Conservation (phyloP, 2,113 vertebrate genomes). For the Sander vitreus region DNA sequence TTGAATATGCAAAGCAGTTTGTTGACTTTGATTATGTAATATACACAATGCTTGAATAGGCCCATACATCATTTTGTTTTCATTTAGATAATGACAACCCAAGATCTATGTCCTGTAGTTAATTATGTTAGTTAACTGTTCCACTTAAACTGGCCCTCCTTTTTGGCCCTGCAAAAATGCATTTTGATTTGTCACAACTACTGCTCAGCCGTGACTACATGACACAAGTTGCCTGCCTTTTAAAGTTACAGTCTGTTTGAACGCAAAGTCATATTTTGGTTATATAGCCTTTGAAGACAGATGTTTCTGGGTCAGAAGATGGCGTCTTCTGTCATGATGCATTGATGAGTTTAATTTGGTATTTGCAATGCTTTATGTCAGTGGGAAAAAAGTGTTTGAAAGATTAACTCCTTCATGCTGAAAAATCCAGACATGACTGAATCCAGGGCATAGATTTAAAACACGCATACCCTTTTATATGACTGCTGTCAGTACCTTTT, state of each 20-base stretch:
- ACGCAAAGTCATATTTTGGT: conserved; percentile 12
- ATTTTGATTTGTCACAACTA: not conserved
- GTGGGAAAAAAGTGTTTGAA: conserved; percentile 7
- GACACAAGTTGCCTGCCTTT: conserved; percentile 1
- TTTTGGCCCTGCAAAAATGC: not conserved
- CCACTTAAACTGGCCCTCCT: not conserved
- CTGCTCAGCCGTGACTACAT: not conserved
- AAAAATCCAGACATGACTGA: conserved; percentile 12
- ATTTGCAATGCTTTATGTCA: conserved; percentile 19
- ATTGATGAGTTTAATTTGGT: conserved; percentile 10
- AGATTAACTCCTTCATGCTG: conserved; percentile 2
- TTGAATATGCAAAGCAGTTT: not conserved
- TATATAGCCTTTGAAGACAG: conserved; percentile 5
- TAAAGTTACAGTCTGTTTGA: not conserved
- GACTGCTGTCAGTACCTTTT: conserved; percentile 20
- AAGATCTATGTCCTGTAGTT: no score
- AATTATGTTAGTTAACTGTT: no score
- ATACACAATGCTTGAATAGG: not conserved
- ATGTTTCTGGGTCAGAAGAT: conserved; percentile 43
- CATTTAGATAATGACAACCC: no score
- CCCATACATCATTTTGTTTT: not conserved
- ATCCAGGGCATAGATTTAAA: conserved; percentile 23
- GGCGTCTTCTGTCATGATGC: conserved; percentile 29
- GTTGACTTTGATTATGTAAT: not conserved
- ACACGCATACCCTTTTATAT: conserved; percentile 3